A percentile compares a stretch with the other conserved stretches of the same genome.
Evolutionary conservation across 2,113 vertebrate species (phyloP).

Genomic region (Columbina picui): DNA sequence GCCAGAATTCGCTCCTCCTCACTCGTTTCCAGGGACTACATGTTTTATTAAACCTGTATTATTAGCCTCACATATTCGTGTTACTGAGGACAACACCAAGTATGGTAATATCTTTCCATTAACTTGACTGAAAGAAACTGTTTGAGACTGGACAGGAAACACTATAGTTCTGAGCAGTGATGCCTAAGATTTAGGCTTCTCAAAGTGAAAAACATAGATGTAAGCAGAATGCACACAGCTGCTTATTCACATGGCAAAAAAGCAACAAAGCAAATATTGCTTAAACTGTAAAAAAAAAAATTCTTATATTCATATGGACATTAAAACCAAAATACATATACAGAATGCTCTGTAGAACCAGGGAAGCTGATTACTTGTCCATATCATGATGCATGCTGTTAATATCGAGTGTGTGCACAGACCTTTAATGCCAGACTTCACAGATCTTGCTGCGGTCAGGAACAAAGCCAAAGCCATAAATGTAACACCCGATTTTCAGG

Average conservation of each 20-base stretch:
- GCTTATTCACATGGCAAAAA: conserved; percentile 36
- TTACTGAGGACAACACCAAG: not conserved
- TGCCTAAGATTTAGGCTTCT: not conserved
- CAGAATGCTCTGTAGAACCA: not conserved
- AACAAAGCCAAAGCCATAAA: conserved; percentile 49
- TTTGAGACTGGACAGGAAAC: conserved; percentile 15
- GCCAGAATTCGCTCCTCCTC: not conserved
- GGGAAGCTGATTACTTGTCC: not conserved
- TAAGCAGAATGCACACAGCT: conserved; percentile 54
- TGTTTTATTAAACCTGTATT: not conserved
- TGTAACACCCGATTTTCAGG: conserved; percentile 33
- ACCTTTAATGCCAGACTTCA: conserved; percentile 20
- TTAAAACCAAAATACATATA: not conserved
- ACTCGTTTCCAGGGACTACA: not conserved
- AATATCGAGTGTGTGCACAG: not conserved
- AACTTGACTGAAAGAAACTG: conserved; percentile 32
- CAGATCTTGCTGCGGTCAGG: not conserved
- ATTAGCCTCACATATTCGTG: not conserved
- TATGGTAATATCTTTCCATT: not conserved
- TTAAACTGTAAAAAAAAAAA: not conserved
- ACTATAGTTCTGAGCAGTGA: not conserved
- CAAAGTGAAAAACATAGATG: not conserved
- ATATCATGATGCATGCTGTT: not conserved
- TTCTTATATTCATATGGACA: not conserved
- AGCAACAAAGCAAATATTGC: conserved; percentile 26